A percentile compares a stretch with the other conserved stretches of the same genome.
phyloP scores from a whole-genome alignment of 1,140 invertebrate genomes.

The Neodiprion lecontei region DNA sequence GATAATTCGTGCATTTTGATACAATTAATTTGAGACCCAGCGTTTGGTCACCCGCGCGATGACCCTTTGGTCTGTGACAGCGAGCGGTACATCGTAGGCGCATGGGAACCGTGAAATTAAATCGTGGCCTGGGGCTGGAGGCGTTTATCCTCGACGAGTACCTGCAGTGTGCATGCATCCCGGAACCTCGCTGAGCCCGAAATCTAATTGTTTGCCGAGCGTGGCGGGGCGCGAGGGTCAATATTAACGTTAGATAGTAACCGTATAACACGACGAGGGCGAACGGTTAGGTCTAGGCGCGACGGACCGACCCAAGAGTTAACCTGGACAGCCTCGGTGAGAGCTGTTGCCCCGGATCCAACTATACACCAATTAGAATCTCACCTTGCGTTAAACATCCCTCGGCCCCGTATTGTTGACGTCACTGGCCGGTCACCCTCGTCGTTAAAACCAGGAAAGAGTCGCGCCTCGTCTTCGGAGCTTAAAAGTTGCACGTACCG shows the following conservation, averaged over 20 bases:
- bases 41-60: too few species aligned
- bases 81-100: too few species aligned
- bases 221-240: background rate
- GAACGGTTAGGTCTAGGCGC: background rate
- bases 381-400: background rate
- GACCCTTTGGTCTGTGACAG: too few species aligned
- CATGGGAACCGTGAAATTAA: too few species aligned
- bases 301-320: background rate
- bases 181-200: background rate
- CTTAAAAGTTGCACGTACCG: too few species aligned
- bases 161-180: background rate
- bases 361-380: background rate
- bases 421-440: too few species aligned
- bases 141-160: background rate
- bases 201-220: conserved; percentile 2
- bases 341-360: too few species aligned
- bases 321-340: background rate
- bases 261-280: background rate
- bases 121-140: background rate
- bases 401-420: too few species aligned
- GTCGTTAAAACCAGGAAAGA: too few species aligned
- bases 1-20: too few species aligned
- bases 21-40: too few species aligned
- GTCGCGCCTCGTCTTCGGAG: too few species aligned
- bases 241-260: conserved; percentile 1